These are phyloP conservation scores for Coleophora deauratella DNA, from an alignment of 2,888 invertebrate species.

Conservation along the genomic window DNA sequence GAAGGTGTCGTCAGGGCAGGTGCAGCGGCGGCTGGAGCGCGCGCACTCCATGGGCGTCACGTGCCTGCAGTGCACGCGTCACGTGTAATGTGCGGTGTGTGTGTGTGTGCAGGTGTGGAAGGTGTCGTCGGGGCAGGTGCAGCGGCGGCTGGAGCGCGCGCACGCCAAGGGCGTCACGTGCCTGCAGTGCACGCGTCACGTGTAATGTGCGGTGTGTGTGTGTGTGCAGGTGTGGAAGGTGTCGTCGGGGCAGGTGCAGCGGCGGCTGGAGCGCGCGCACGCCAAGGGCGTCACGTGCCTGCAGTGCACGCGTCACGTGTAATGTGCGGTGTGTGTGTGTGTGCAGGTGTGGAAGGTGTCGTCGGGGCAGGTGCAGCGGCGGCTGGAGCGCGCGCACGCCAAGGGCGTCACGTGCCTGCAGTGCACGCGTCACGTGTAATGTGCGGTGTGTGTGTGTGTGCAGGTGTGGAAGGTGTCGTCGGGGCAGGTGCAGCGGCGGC, in stretches of 20 bases:
- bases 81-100: too few species aligned
- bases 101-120: too few species aligned
- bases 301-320: too few species aligned
- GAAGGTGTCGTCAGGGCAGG: neutral
- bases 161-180: slow-evolving; percentile 98
- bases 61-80: slow-evolving; percentile 97
- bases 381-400: slow-evolving; percentile 96
- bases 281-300: slow-evolving; percentile 96
- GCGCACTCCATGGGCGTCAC: too few species aligned
- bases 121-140: slow-evolving; percentile 95
- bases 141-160: slow-evolving; percentile 95
- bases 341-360: too few species aligned
- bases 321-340: too few species aligned
- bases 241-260: slow-evolving; percentile 93
- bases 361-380: slow-evolving; percentile 94
- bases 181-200: slow-evolving; percentile 95
- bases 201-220: too few species aligned
- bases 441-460: too few species aligned
- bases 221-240: too few species aligned
- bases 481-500: slow-evolving; percentile 94
- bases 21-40: neutral
- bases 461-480: too few species aligned
- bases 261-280: slow-evolving; percentile 97
- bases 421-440: too few species aligned
- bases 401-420: slow-evolving; percentile 97